phyloP scores from a whole-genome alignment of 2,113 vertebrate genomes.

The Catagonus wagneri region DNA sequence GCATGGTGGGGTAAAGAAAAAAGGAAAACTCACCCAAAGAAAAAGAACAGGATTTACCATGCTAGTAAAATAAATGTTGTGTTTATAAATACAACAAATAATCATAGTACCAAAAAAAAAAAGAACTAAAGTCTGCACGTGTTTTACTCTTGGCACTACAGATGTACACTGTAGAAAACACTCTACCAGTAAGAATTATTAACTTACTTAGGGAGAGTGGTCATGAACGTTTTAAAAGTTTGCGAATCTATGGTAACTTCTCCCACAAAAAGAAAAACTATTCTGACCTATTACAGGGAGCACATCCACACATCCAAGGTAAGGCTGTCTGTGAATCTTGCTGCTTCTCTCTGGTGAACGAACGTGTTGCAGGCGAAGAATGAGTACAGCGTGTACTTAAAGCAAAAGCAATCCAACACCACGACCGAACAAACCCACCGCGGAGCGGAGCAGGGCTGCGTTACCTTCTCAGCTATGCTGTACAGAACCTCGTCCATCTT shows the following conservation, averaged over 20 bases:
- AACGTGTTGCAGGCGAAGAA: not conserved
- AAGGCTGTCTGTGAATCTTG: too few species aligned
- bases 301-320: not conserved
- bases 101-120: not conserved
- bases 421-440: fast-evolving
- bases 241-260: not conserved
- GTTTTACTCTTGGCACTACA: not conserved
- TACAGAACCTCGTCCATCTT: constrained; percentile 99
- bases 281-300: not conserved
- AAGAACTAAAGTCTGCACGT: not conserved
- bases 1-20: not conserved
- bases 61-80: not conserved
- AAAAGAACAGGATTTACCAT: not conserved
- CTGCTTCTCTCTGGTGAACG: not conserved
- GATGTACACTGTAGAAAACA: not conserved
- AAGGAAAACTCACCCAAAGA: not conserved
- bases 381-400: not conserved
- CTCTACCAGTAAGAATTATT: not conserved
- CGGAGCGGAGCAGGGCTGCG: fast-evolving
- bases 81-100: not conserved
- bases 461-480: constrained; percentile 98
- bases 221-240: not conserved
- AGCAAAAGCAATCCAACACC: fast-evolving
- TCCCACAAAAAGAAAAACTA: not conserved
- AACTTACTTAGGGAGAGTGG: not conserved